These are phyloP conservation scores for Cirrhinus mrigala DNA, from an alignment of 2,797 vertebrate genomes.

Conservation along the genomic window DNA sequence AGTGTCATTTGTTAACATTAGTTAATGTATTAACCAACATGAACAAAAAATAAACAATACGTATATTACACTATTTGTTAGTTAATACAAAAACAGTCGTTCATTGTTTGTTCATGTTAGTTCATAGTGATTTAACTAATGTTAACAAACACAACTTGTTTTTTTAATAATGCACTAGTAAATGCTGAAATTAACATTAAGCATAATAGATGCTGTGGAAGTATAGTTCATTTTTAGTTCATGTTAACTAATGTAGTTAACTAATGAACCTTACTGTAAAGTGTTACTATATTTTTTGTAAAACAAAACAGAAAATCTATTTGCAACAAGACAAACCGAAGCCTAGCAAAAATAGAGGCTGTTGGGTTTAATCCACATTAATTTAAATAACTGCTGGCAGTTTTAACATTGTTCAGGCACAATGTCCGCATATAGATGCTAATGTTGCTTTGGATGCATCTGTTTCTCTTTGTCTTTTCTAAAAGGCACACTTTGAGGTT, in stretches of 20 bases:
- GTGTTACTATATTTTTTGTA: neutral
- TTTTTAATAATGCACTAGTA: no score
- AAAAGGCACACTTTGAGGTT: constrained; percentile 93
- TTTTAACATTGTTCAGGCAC: neutral
- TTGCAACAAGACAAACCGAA: neutral
- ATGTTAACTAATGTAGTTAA: neutral
- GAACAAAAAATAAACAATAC: no score
- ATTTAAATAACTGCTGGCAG: neutral
- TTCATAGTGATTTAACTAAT: no score
- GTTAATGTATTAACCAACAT: no score
- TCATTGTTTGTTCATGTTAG: no score
- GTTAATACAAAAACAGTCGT: no score
- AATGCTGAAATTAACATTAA: no score
- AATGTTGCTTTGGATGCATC: neutral
- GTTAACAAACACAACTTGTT: no score
- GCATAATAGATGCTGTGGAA: neutral
- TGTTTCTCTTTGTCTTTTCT: constrained; percentile 16
- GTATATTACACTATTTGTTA: no score
- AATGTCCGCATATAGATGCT: neutral
- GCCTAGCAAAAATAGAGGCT: neutral
- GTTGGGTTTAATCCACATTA: neutral
- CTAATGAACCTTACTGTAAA: neutral
- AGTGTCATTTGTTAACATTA: no score
- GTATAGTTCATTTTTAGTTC: neutral
- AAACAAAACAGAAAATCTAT: neutral